Conservation (phyloP, 2,888 invertebrate species). For the Aproaerema taeniolella region DNA sequence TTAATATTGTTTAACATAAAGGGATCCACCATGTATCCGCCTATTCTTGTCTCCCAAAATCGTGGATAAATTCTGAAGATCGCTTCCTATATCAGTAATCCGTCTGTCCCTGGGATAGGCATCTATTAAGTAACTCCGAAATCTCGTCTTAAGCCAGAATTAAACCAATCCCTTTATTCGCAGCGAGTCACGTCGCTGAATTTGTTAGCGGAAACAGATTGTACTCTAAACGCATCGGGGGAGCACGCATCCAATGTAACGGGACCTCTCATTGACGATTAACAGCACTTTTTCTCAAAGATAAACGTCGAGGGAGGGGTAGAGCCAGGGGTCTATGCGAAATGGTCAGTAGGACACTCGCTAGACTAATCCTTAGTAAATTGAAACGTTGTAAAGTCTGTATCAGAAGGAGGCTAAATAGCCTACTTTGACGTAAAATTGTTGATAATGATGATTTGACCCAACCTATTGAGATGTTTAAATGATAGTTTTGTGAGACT, state of each 20-base stretch:
- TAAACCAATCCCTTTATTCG: constrained; percentile 39
- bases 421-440: constrained; percentile 9
- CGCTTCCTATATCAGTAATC: constrained; percentile 22
- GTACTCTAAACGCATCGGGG: constrained; percentile 25
- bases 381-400: constrained; percentile 36
- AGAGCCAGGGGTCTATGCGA: constrained; percentile 14
- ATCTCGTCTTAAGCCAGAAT: constrained; percentile 36
- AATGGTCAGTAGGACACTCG: constrained; percentile 23
- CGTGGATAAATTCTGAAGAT: not conserved
- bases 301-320: constrained; percentile 10
- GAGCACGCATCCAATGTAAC: constrained; percentile 23
- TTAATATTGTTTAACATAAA: no score
- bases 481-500: no score
- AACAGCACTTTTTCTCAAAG: constrained; percentile 9
- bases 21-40: not conserved
- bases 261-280: constrained; percentile 17
- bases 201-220: constrained; percentile 39
- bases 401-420: constrained; percentile 23
- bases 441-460: no score
- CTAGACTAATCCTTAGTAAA: constrained; percentile 41
- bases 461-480: no score
- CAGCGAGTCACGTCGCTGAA: constrained; percentile 36
- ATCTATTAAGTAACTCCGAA: constrained; percentile 39
- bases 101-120: constrained; percentile 30
- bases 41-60: not conserved